Conservation (phyloP, 2,888 invertebrate genomes). For the Homarus gammarus region DNA sequence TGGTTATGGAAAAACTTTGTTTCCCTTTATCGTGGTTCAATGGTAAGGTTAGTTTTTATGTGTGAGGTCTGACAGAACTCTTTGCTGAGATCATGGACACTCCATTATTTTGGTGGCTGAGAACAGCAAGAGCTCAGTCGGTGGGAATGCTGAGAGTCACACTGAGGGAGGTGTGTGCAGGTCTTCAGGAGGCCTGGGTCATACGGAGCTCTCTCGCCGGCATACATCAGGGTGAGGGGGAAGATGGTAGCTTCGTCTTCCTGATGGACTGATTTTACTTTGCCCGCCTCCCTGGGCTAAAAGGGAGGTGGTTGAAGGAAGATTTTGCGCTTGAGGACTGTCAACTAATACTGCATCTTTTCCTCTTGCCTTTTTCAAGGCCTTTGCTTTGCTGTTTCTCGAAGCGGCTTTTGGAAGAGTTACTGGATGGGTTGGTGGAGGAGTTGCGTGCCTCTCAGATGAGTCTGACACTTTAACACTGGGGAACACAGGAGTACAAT, state of each 20-base stretch:
- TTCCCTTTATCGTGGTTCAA: not conserved
- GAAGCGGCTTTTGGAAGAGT: slow-evolving; percentile 39
- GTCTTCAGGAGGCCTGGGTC: slow-evolving; percentile 33
- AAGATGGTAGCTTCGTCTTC: slow-evolving; percentile 10
- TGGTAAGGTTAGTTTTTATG: not conserved
- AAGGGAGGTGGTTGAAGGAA: not conserved
- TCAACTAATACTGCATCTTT: not conserved
- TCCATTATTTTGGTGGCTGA: not conserved
- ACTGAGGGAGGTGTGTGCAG: not conserved
- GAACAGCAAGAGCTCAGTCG: slow-evolving; percentile 8
- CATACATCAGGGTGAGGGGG: slow-evolving; percentile 51
- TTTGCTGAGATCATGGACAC: not conserved
- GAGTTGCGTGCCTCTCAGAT: not conserved
- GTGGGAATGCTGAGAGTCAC: slow-evolving; percentile 29
- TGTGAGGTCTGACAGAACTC: not conserved
- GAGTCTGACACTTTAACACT: slow-evolving; percentile 40
- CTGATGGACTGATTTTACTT: not conserved
- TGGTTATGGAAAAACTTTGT: not conserved
- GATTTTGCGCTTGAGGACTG: not conserved
- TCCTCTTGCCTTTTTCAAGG: not conserved
- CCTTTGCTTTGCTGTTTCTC: slow-evolving; percentile 34
- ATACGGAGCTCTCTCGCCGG: slow-evolving; percentile 58
- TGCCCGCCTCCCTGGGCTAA: not conserved
- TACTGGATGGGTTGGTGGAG: slow-evolving; percentile 12
- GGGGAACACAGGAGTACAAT: slow-evolving; percentile 36